Evolutionary conservation across 2,888 invertebrate genomes (phyloP), one percentile per base, ranked within the genome.

Genomic region (Lissocephala sabroskyi): DNA sequence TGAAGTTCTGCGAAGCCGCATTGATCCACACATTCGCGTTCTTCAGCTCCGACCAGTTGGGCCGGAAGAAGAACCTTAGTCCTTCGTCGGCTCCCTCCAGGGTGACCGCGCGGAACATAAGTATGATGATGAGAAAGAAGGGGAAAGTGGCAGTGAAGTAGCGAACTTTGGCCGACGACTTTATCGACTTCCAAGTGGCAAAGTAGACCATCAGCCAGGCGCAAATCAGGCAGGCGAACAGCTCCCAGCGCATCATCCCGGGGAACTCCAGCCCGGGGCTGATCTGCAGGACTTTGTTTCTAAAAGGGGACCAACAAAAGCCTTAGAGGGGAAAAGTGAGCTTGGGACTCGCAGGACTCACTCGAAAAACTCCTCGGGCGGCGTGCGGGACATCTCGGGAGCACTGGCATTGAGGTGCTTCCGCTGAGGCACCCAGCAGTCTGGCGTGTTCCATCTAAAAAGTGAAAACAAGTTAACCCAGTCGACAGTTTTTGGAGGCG

Each of bases 141-240:
- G 97, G 97, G 62, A 97, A 89, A 13, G 96, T 96, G 33, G 96
- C 96, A 19, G 97, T 97, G 80, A 97, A 92, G 85, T 97, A 97
- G 62, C 96, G 91, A 45, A 96, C 90, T 87, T 92, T 92, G 28
- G 94, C 94, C 41, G 96, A 96, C n/a, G 96, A 95, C 82, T 94
- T 94, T 52, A 97, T 94, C 59, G 96, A 96, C 86, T 97, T 97
- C 95, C 96, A 97, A 42, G 97, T 91, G 62, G 96, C 95, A 85
- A 97, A 95, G 86, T 97, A 98, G 45, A 97, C 95, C 73, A 97
- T 86, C 57, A 96, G 88, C 97, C 97, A 98, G 59, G 96, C 95
- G 74, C 94, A 91, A 44, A 97, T 88, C 47, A 97, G 87, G 79
- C 96, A 95, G 40, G 95, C 92, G 23, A 95, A 92, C 53, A 97